These are phyloP conservation scores for Chelonoidis abingdonii DNA, from an alignment of 2,113 vertebrate genomes.

Conservation along the genomic window DNA sequence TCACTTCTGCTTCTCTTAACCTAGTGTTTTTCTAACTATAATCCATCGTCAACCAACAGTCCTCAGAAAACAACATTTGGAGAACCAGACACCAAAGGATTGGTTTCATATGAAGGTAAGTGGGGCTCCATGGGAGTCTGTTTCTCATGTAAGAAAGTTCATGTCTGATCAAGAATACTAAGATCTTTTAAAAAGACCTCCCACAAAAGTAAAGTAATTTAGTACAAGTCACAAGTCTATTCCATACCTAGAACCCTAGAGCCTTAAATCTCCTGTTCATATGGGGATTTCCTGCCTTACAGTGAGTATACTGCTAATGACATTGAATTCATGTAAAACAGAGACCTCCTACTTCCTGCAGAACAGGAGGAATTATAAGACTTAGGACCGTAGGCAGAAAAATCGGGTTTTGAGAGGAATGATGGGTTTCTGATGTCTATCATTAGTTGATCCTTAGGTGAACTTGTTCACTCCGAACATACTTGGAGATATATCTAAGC, in stretches of 20 bases:
- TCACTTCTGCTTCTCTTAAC: not conserved
- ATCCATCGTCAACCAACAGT: not conserved
- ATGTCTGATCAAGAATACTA: not conserved
- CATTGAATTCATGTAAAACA: not conserved
- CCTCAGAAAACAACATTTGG: not conserved
- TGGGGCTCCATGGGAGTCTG: not conserved
- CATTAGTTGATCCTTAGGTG: not conserved
- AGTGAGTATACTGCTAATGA: not conserved
- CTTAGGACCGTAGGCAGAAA: not conserved
- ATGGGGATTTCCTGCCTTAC: too few relatives aligned
- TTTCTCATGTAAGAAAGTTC: not conserved
- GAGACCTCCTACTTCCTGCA: not conserved
- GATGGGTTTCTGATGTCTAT: not conserved
- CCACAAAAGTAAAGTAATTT: not conserved
- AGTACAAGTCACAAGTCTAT: not conserved
- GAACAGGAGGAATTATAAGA: not conserved
- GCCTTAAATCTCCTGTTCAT: too few relatives aligned
- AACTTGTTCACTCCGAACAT: not conserved
- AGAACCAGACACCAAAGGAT: not conserved
- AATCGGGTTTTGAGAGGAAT: not conserved
- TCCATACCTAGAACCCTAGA: too few relatives aligned
- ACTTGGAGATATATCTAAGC: not conserved
- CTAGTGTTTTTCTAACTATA: not conserved
- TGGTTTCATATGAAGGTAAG: not conserved
- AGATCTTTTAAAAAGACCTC: not conserved